Evolutionary conservation across 1,140 invertebrate genomes (phyloP), one percentile per base, ranked within the genome.

Genomic region (Monochamus saltuarius): DNA sequence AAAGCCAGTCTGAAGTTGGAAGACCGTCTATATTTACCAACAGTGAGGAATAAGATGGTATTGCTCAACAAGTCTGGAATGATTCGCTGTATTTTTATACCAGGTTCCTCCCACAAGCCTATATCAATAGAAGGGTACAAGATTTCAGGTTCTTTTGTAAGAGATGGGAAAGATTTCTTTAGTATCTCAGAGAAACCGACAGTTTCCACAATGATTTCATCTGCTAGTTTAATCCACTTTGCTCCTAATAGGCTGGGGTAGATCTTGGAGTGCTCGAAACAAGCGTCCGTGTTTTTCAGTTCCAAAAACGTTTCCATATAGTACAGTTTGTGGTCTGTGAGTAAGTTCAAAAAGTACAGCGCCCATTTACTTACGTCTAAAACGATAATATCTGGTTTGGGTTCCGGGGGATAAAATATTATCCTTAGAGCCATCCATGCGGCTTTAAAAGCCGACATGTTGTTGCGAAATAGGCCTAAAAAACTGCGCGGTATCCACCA

Each of bases 1-100:
- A 73, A 43, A 14, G 68, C 62, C 16, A 73, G 45, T 58, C 64
- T 69, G 34, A 75, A 75, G 45, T 75, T 75, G 1, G 73, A 67
- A 7, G 66, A 59, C 56, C 66, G 65, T 43, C 42, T 64, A 42
- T 61, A 75, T 8, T 56, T 62, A 4, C 73, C 73, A 35, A 75
- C 65, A 7, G 65, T 64, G 7, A 72, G 63, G 49, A 75, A 73
- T 0, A 73, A 11, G 9, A 66, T 64, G 4, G 51, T 64, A 34
- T 72, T 67, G 4, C 59, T 56, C n/a, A 70, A 56, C 8, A 73
- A 29, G 54, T 75, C 72, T 4, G 73, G 70, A 8, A 74, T 64
- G 7, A 73, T 72, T 49, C 72, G 42, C 36, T 64, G 47, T 17
- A 75, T 66, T 47, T 70, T 58, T 16, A 71, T 66, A 16, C 53